Base-by-base conservation (phyloP, 2,797 vertebrate species). In the Nasua narica region DNA sequence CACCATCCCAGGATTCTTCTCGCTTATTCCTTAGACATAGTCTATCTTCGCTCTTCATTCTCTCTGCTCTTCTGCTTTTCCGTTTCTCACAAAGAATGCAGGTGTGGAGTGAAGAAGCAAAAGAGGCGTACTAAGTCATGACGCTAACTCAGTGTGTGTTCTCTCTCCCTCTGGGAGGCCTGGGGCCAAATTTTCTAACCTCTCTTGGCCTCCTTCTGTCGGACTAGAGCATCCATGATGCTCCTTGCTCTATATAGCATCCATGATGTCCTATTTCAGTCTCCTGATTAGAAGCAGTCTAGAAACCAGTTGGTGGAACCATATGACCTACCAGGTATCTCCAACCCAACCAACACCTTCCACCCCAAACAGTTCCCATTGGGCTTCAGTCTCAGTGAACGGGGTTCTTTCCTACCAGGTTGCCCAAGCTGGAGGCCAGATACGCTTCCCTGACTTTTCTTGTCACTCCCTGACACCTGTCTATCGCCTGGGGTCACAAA, bases 141-240 rank as follows among this genome's bases (percentile, higher is more conserved):
- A n/a, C 27, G 0, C 14, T 6, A n/a, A n/a, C 15, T 83, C 4
- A 0, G 3, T 2, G 11, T 40, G 23, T 10, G 25, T 58, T 72
- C 70, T 83, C 43, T 79, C 3, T 9, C 12, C 29, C 23, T 37
- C 7, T 74, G 25, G 12, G 32, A 1, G 12, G 14, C 35, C 78
- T 25, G 29, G 52, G 21, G 18, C 46, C 52, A n/a, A n/a, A 5
- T 76, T 67, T 37, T 52, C 52, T 29, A 23, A 35, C 21, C 35
- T 78, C 32, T 60, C n/a, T 23, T 54, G 27, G 62, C 18, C 18
- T 76, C n/a, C 19, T 52, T 35, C 76, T 43, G 1, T 81, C 46
- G 11, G 3, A 35, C 25, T 58, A 27, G n/a, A 79, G 62, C 9
- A 58, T 48, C 12, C 81, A 23, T 13, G 32, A 14, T n/a, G 58